Evolutionary conservation across 2,113 vertebrate genomes (phyloP).

Genomic region (Strix aluco): DNA sequence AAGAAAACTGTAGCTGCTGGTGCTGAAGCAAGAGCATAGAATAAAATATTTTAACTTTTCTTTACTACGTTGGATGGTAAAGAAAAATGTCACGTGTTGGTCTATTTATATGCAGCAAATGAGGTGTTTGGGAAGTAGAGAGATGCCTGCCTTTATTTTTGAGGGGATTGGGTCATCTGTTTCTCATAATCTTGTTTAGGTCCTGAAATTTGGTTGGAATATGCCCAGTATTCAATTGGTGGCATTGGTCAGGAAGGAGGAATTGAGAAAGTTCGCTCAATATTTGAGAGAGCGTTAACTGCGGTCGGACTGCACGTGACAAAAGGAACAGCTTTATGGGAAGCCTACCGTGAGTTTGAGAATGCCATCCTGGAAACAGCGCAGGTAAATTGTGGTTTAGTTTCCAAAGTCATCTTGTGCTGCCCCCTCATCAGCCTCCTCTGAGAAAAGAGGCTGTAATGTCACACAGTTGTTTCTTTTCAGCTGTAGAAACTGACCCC

Average conservation of each 20-base stretch:
- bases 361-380: conserved; percentile 89
- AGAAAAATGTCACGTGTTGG: accelerated
- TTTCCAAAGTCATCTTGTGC: not conserved
- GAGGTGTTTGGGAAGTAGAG: not conserved
- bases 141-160: not conserved
- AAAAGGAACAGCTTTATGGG: conserved; percentile 91
- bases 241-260: conserved; percentile 92
- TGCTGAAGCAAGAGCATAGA: not conserved
- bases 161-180: not conserved
- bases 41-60: not conserved
- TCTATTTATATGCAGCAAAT: accelerated
- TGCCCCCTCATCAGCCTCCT: not conserved
- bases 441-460: accelerated
- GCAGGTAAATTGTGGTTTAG: conserved; percentile 77
- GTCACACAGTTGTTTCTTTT: not conserved
- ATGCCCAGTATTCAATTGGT: conserved; percentile 94
- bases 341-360: conserved; percentile 95
- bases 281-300: conserved; percentile 91
- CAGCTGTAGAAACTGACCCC: not conserved
- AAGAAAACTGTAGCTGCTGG: not conserved
- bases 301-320: conserved; percentile 92
- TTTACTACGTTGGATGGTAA: accelerated
- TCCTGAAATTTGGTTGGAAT: conserved; percentile 98
- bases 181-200: conserved; percentile 66
- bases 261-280: conserved; percentile 85